These are phyloP conservation scores for Nudaria mundana DNA, from an alignment of 2,888 invertebrate genomes.

Conservation along the genomic window DNA sequence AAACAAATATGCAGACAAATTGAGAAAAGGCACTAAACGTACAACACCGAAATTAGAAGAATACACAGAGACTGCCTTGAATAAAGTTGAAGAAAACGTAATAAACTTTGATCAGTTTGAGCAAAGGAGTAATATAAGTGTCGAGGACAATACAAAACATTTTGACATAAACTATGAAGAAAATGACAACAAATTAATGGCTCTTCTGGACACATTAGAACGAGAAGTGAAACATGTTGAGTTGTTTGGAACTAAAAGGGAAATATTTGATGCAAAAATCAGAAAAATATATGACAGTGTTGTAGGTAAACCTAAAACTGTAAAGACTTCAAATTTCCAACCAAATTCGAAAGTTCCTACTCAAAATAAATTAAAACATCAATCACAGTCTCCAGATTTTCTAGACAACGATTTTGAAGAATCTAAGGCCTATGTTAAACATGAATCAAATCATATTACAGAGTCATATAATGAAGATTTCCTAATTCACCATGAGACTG, in stretches of 20 bases:
- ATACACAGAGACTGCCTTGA: constrained; percentile 26
- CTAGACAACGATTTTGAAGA: constrained; percentile 19
- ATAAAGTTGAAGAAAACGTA: constrained; percentile 35
- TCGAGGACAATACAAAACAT: constrained; percentile 3
- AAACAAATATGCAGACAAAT: background rate
- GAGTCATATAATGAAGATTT: background rate
- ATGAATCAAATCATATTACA: constrained; percentile 5
- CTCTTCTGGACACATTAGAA: constrained; percentile 54
- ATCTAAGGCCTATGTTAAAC: constrained; percentile 6
- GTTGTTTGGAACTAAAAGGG: constrained; percentile 45
- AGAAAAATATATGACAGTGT: constrained; percentile 55
- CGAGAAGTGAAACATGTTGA: constrained; percentile 53
- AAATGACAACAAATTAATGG: constrained; percentile 47
- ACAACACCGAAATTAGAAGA: constrained; percentile 5
- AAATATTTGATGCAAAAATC: constrained; percentile 57
- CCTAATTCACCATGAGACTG: constrained; percentile 1
- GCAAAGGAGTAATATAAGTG: constrained; percentile 11
- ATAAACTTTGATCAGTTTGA: constrained; percentile 30
- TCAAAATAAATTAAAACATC: background rate
- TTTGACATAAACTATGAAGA: constrained; percentile 32
- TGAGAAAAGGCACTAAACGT: constrained; percentile 6
- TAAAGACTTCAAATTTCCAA: constrained; percentile 5
- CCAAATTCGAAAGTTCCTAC: constrained; percentile 7
- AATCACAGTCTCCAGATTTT: background rate
- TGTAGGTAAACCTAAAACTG: constrained; percentile 30